Evolutionary conservation across 2,888 invertebrate genomes (phyloP).

Genomic region (Temnothorax unifasciatus): DNA sequence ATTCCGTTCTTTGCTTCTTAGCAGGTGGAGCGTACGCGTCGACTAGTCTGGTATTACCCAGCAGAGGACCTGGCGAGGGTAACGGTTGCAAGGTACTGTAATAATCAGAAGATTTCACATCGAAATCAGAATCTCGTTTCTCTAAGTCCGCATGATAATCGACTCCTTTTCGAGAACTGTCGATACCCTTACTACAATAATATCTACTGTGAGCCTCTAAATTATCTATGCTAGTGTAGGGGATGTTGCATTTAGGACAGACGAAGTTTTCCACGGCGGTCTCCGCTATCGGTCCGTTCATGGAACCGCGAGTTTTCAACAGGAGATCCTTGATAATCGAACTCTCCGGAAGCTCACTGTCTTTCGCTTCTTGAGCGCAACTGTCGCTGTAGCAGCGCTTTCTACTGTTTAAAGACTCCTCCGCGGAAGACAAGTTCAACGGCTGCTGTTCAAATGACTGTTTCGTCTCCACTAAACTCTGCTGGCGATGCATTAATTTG

Average conservation of each 20-base stretch:
- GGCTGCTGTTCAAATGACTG: conserved; percentile 85
- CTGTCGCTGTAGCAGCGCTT: conserved; percentile 89
- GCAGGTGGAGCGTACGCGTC: conserved; percentile 89
- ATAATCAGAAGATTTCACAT: conserved; percentile 79
- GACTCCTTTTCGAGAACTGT: conserved; percentile 79
- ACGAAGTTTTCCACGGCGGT: conserved; percentile 88
- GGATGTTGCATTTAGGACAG: conserved; percentile 92
- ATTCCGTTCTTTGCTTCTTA: conserved; percentile 87
- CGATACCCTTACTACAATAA: conserved; percentile 92
- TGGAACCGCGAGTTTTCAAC: conserved; percentile 88
- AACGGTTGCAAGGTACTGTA: conserved; percentile 87
- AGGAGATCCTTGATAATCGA: conserved; percentile 93
- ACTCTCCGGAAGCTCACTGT: conserved; percentile 89
- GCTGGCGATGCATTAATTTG: conserved; percentile 81
- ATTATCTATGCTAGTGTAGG: conserved; percentile 93
- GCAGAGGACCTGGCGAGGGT: conserved; percentile 93
- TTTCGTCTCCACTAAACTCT: conserved; percentile 77
- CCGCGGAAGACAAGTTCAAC: conserved; percentile 87
- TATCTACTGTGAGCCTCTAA: conserved; percentile 93
- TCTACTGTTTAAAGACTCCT: conserved; percentile 85
- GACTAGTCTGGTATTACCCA: conserved; percentile 93
- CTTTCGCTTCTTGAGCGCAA: conserved; percentile 88
- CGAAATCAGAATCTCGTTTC: conserved; percentile 77
- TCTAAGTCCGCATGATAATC: conserved; percentile 81
- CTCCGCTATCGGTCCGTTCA: conserved; percentile 79